A percentile compares a stretch with the other conserved stretches of the same genome.
Evolutionary conservation across 2,113 vertebrate species (phyloP).

Genomic region (Thryonomys swinderianus): DNA sequence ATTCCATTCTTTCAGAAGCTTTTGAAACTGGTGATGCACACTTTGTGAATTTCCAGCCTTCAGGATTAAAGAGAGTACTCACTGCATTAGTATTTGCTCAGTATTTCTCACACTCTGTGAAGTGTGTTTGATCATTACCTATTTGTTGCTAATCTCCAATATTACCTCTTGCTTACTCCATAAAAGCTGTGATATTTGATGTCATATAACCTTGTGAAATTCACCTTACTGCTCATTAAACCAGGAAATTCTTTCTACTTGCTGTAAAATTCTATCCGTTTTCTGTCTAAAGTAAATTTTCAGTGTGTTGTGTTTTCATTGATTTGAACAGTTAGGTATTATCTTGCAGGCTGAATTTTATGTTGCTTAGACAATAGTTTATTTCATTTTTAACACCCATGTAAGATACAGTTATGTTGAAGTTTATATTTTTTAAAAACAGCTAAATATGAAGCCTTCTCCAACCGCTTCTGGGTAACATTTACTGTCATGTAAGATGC

Average conservation of each 20-base stretch:
- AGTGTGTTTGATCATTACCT: not conserved
- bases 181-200: not conserved
- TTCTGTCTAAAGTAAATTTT: not conserved
- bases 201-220: not conserved
- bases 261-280: not conserved
- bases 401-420: too few species aligned
- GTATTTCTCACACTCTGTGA: not conserved
- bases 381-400: not conserved
- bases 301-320: not conserved
- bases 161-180: not conserved
- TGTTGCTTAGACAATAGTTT: too few species aligned
- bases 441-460: not conserved
- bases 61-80: not conserved
- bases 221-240: not conserved
- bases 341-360: not conserved
- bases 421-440: not conserved
- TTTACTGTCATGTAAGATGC: not conserved
- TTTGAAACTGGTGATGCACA: slow-evolving; percentile 85
- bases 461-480: accelerated
- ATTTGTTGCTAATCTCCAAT: not conserved
- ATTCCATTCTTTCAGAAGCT: slow-evolving; percentile 85
- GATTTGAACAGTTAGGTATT: not conserved
- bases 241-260: not conserved
- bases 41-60: slow-evolving; percentile 80
- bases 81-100: not conserved